These are phyloP conservation scores for Leiothrix lutea DNA, from an alignment of 2,113 vertebrate species.

Conservation along the genomic window DNA sequence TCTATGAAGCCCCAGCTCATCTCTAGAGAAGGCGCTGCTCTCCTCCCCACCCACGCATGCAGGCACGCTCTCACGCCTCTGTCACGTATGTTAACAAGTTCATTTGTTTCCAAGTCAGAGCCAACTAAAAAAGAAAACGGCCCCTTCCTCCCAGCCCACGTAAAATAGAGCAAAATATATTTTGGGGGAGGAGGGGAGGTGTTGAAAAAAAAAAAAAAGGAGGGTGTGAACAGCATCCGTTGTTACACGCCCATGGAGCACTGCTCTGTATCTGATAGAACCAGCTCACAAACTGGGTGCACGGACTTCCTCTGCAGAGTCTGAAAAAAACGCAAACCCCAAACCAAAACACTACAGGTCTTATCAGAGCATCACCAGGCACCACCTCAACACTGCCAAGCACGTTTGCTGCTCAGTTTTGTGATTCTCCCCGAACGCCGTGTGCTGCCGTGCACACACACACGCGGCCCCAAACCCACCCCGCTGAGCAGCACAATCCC, in stretches of 20 bases:
- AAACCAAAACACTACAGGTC: conserved; percentile 38
- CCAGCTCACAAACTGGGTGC: background rate
- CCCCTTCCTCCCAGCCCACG: conserved; percentile 8
- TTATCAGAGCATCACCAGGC: conserved; percentile 31
- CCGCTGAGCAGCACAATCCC: accelerated
- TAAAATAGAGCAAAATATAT: conserved; percentile 38
- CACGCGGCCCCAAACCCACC: background rate
- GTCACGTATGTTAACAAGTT: conserved; percentile 31
- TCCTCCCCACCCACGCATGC: conserved; percentile 15
- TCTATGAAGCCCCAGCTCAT: conserved; percentile 23
- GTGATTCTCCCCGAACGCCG: background rate
- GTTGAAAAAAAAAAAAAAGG: conserved; percentile 2
- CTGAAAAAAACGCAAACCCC: background rate
- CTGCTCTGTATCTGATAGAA: conserved; percentile 41
- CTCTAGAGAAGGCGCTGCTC: conserved; percentile 6
- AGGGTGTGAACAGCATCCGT: conserved; percentile 67
- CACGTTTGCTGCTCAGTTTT: background rate
- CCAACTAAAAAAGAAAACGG: conserved; percentile 40
- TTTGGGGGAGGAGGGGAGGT: conserved; percentile 37
- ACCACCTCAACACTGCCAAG: background rate
- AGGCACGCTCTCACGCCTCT: conserved; percentile 40
- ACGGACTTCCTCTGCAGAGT: conserved; percentile 50
- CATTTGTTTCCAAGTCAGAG: conserved; percentile 32
- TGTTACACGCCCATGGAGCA: conserved; percentile 49
- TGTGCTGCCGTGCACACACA: background rate